Base-by-base conservation (phyloP, 2,888 invertebrate genomes). In the Nycteola revayana region DNA sequence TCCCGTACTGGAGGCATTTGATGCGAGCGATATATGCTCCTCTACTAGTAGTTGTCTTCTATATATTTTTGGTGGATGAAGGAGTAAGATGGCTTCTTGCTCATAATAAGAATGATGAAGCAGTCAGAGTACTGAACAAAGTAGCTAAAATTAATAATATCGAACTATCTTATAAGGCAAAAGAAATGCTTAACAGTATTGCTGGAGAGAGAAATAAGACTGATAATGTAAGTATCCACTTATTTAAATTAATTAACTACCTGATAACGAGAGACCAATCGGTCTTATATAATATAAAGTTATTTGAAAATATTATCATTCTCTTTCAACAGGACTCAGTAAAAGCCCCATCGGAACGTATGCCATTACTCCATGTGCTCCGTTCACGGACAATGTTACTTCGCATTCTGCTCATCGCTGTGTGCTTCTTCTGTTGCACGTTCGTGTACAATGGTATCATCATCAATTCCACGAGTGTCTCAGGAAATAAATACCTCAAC, bases 21-120 rank as follows among this genome's bases (percentile, higher is more conserved):
- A 90, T 94, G 55, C 77, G 93, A 20, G 90, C 93, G 21, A 88
- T 94, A 32, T 95, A 95, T 64, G 88, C 91, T 0, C 95, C 95
- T 0, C 90, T 93, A 0, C 74, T 94, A 1, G 73, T 94, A 0
- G 91, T 93, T 10, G 77, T 95, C 10, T 84, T 91, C 39, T 94
- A 94, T 65, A 91, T 93, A 40, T 93, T 94, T 90, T 67, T 94
- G 3, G 79, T 94, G n/a, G 94, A 94, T 1, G 94, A 94, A 72
- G 94, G 94, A 1, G 90, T 94, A 10, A 88, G 95, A 45, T 96
- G 96, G 96, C 88, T 95, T n/a, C 70, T 95, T 2, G 92, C 93
- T 0, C 93, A 94, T 60, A 91, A 93, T 32, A 90, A 91, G 56
- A 89, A 90, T 29, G 90, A 92, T 9, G 91, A 93, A 54, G 94